Evolutionary conservation across 2,113 vertebrate species (phyloP), one percentile per base, ranked within the genome.

Genomic region (Picathartes gymnocephalus): DNA sequence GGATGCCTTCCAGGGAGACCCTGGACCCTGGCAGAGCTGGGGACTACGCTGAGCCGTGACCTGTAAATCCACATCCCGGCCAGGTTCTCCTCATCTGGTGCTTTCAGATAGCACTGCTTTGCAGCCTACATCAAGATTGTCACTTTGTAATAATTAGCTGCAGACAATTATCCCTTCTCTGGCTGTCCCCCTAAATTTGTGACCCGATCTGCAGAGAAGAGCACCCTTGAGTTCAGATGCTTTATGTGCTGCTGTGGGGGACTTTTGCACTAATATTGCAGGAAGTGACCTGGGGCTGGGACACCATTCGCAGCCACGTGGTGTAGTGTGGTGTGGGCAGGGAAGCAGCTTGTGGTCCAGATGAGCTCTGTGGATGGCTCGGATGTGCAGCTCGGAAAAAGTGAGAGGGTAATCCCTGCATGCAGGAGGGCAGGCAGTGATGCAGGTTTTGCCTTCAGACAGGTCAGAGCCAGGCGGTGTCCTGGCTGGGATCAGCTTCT

Each of bases 391-490:
- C 70, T 90, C 23, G 54, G 58, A 47, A 35, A 39, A 42, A 76
- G 66, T 5, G 13, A 85, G 78, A 78, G 73, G 42, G 57, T n/a
- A 60, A 35, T 90, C 47, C 40, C 57, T 74, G 51, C n/a, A 7
- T 0, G 1, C 71, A 45, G 47, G 39, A 2, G 12, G 51, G 51
- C 3, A 1, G 56, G 66, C 1, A 0, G 10, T 2, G 2, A 39
- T 91, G 58, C 0, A 0, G 24, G 69, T 89, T 87, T 81, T 16
- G 27, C 50, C 40, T 60, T 72, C 0, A 0, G 24, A 57, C 1
- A 2, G 33, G 48, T 68, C 48, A 44, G 42, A 56, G 48, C 25
- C 1, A 2, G 33, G 48, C 4, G 0, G 9, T 2, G 3, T 53
- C 27, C 31, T 70, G 37, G 22, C n/a, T 1, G 1, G 12, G 39